Percentiles rank a stretch among this genome's conserved stretches.
These are phyloP conservation scores for Gracilinanus agilis DNA, from an alignment of 2,113 vertebrate species.

Conservation along the genomic window DNA sequence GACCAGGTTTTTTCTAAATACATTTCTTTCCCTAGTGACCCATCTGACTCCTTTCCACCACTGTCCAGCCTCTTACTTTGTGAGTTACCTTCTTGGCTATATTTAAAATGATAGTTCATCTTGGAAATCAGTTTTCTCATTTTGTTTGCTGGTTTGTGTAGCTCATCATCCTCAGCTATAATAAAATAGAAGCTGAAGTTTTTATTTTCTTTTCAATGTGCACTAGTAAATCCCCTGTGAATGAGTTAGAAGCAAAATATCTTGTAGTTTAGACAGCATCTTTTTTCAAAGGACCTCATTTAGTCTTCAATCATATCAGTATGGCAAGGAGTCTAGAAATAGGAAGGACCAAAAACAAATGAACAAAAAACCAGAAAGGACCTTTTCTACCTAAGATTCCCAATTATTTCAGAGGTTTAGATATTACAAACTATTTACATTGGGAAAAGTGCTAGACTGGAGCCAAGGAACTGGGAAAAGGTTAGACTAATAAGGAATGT, in stretches of 20 bases:
- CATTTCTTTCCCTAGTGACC: not conserved
- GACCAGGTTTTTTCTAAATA: not conserved
- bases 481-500: not conserved
- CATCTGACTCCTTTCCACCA: not conserved
- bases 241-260: constrained; percentile 2
- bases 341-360: not conserved
- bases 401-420: not conserved
- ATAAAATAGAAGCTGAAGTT: not conserved
- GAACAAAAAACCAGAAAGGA: not conserved
- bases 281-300: not conserved
- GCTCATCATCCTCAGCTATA: not conserved
- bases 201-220: not conserved
- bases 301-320: not conserved
- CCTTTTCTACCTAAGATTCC: not conserved
- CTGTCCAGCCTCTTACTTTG: constrained; percentile 3
- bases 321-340: not conserved
- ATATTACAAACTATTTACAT: not conserved
- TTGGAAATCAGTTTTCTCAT: not conserved
- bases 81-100: not conserved
- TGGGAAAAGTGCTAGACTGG: not conserved
- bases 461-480: not conserved
- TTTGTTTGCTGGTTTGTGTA: not conserved
- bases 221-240: not conserved
- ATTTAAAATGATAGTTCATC: constrained; percentile 35
- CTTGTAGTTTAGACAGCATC: not conserved